Evolutionary conservation across 2,797 vertebrate genomes (phyloP).

Genomic region (Crocidura indochinensis): DNA sequence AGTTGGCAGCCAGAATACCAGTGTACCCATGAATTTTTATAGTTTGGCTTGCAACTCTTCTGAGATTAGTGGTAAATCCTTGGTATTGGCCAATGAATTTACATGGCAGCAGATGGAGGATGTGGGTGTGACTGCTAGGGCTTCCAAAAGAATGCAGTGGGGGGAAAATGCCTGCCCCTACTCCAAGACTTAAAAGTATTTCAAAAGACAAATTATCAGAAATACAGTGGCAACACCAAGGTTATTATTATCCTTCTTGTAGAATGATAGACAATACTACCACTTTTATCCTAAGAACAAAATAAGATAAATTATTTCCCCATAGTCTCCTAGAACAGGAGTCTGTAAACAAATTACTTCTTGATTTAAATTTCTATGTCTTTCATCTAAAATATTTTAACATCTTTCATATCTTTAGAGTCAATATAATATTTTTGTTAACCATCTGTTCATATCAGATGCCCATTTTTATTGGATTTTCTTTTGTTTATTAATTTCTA

Average conservation of each 20-base stretch:
- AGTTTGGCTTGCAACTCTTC: too few species aligned
- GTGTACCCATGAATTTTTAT: too few species aligned
- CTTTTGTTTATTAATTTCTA: slow-evolving; percentile 53
- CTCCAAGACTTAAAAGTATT: neutral
- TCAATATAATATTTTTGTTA: slow-evolving; percentile 35
- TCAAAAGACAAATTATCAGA: slow-evolving; percentile 44
- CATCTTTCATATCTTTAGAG: slow-evolving; percentile 56
- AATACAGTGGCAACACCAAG: neutral
- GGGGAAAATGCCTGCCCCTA: too few species aligned
- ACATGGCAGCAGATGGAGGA: too few species aligned
- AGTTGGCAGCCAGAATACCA: too few species aligned
- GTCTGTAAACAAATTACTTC: neutral
- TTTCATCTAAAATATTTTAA: slow-evolving; percentile 11
- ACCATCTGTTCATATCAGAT: slow-evolving; percentile 44
- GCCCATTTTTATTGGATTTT: slow-evolving; percentile 47
- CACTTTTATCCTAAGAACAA: slow-evolving; percentile 3
- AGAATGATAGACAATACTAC: neutral
- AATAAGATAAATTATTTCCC: neutral
- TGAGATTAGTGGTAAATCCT: too few species aligned
- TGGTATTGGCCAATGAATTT: too few species aligned
- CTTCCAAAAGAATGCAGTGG: too few species aligned
- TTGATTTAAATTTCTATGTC: slow-evolving; percentile 16
- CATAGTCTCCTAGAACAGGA: neutral
- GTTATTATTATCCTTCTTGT: neutral
- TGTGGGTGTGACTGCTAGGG: too few species aligned